phyloP scores from a whole-genome alignment of 1,140 invertebrate species.

The Bombus vancouverensis region DNA sequence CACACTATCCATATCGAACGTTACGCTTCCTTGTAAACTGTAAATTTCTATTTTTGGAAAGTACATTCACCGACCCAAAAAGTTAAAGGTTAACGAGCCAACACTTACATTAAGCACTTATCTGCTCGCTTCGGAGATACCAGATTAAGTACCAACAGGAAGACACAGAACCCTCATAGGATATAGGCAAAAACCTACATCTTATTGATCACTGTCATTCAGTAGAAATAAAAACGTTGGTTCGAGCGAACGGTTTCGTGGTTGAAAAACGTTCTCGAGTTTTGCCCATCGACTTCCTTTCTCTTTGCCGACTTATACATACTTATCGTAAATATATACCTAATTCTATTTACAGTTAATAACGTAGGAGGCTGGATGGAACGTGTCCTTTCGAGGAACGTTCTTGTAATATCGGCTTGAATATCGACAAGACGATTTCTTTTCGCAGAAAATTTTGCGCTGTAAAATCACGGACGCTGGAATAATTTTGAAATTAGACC shows the following conservation, averaged over 20 bases:
- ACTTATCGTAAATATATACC: neutral
- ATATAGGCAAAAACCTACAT: neutral
- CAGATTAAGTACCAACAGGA: neutral
- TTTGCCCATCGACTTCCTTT: slow-evolving; percentile 4
- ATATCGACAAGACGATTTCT: neutral
- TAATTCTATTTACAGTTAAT: slow-evolving; percentile 15
- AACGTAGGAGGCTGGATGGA: neutral
- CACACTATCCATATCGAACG: too few species aligned
- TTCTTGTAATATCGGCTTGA: neutral
- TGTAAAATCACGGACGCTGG: too few species aligned
- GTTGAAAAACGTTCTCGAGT: neutral
- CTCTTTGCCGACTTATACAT: neutral
- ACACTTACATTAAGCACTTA: neutral
- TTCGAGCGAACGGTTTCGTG: neutral
- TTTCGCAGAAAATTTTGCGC: neutral
- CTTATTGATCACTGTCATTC: slow-evolving; percentile 19
- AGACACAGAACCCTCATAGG: neutral
- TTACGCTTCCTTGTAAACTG: too few species aligned
- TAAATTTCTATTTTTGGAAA: neutral
- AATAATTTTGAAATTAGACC: neutral
- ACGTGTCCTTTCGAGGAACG: neutral
- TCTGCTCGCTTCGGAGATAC: neutral
- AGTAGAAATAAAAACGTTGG: neutral
- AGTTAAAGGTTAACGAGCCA: neutral
- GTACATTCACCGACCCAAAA: neutral